phyloP scores from a whole-genome alignment of 2,888 invertebrate species.

The Acleris sparsana region DNA sequence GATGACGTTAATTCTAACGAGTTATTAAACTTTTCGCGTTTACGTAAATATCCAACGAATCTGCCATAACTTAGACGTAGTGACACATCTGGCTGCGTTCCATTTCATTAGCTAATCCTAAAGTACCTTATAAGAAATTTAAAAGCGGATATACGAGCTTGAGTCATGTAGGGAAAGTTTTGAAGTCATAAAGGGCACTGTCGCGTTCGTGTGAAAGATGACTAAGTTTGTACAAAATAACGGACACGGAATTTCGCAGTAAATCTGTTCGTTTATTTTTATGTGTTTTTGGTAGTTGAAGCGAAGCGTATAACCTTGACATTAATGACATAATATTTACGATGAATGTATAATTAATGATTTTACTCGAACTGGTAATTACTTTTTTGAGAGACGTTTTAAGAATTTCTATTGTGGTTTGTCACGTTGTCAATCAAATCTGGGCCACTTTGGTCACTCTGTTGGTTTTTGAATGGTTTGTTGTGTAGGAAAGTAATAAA shows the following conservation, averaged over 20 bases:
- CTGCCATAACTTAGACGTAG: constrained; percentile 15
- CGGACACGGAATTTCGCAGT: constrained; percentile 23
- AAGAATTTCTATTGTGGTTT: no score
- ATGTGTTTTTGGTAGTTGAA: neutral
- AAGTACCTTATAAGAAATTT: constrained; percentile 22
- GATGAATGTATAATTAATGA: neutral
- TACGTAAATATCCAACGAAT: constrained; percentile 21
- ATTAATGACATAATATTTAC: neutral
- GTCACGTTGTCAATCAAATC: no score
- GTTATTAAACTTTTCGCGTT: constrained; percentile 25
- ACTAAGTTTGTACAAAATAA: constrained; percentile 22
- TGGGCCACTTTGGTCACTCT: no score
- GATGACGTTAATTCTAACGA: constrained; percentile 14
- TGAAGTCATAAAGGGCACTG: constrained; percentile 17
- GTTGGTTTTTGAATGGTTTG: no score
- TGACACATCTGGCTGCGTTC: constrained; percentile 46
- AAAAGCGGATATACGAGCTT: constrained; percentile 5
- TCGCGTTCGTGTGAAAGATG: constrained; percentile 27
- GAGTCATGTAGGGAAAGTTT: constrained; percentile 23
- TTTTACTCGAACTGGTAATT: neutral
- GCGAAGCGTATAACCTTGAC: neutral
- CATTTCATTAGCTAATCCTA: constrained; percentile 46
- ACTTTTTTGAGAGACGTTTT: neutral
- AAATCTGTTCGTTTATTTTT: constrained; percentile 15
- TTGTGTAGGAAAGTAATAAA: no score